phyloP scores from a whole-genome alignment of 2,797 vertebrate species.

The Nyctibius grandis region DNA sequence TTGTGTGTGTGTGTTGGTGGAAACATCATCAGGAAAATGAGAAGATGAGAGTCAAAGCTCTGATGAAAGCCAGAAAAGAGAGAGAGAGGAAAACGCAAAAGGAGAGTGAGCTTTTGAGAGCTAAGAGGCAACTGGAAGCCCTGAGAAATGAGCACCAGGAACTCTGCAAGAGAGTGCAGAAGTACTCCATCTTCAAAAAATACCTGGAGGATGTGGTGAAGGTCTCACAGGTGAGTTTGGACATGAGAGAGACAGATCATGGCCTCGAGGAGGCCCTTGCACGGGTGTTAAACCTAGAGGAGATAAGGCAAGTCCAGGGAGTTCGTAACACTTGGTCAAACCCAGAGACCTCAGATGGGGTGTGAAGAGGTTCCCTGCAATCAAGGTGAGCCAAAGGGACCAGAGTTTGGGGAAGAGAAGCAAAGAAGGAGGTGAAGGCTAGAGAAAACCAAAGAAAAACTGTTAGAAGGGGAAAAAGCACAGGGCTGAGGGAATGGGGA shows the following conservation, averaged over 20 bases:
- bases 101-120: slow-evolving; percentile 36
- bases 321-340: not conserved
- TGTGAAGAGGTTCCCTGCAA: not conserved
- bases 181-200: slow-evolving; percentile 57
- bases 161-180: slow-evolving; percentile 6
- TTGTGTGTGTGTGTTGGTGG: not conserved
- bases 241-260: fast-evolving
- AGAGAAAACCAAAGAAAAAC: not conserved
- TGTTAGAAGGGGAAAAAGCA: not conserved
- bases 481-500: not conserved
- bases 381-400: not conserved
- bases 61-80: slow-evolving; percentile 51
- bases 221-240: slow-evolving; percentile 55
- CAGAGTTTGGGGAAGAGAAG: not conserved
- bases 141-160: slow-evolving; percentile 36
- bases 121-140: slow-evolving; percentile 11
- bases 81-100: slow-evolving; percentile 1
- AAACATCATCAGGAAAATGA: slow-evolving; percentile 54
- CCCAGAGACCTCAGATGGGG: not conserved
- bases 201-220: slow-evolving; percentile 71
- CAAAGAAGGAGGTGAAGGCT: not conserved
- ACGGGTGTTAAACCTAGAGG: not conserved
- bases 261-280: not conserved
- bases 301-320: not conserved
- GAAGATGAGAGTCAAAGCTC: slow-evolving; percentile 28